These are phyloP conservation scores for Acleris literana DNA, from an alignment of 2,888 invertebrate genomes.

Conservation along the genomic window DNA sequence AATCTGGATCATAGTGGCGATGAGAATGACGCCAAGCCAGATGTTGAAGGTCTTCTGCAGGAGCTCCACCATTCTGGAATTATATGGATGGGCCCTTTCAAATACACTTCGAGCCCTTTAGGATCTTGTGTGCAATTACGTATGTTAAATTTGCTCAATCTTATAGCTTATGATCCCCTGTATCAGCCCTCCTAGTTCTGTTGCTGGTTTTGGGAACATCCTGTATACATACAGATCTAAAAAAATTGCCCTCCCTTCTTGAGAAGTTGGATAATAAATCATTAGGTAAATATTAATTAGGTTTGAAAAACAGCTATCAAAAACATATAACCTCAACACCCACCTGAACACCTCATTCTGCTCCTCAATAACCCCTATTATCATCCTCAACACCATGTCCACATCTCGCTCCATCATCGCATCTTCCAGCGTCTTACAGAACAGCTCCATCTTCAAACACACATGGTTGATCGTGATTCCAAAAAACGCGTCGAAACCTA, in stretches of 20 bases:
- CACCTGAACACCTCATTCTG: constrained; percentile 58
- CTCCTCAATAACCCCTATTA: constrained; percentile 54
- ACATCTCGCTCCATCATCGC: constrained; percentile 43
- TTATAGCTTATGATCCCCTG: too few species aligned
- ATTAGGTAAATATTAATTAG: too few species aligned
- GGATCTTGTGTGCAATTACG: too few species aligned
- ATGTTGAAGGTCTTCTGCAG: constrained; percentile 64
- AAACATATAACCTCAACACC: constrained; percentile 28
- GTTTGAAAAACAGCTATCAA: too few species aligned
- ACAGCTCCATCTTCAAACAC: constrained; percentile 62
- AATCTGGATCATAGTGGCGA: constrained; percentile 63
- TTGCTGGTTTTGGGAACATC: too few species aligned
- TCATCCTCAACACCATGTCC: constrained; percentile 35
- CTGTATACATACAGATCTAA: too few species aligned
- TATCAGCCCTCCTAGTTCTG: too few species aligned
- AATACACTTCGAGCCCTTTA: too few species aligned
- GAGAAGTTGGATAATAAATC: too few species aligned
- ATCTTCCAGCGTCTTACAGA: constrained; percentile 54
- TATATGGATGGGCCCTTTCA: too few species aligned
- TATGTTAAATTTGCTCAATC: too few species aligned
- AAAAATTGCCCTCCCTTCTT: too few species aligned
- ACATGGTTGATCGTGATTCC: constrained; percentile 61
- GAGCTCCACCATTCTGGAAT: constrained; percentile 52
- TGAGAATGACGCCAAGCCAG: constrained; percentile 59
- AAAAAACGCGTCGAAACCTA: constrained; percentile 63